These are phyloP conservation scores for Stichodactyla helianthus DNA, from an alignment of 64 coral and sea anemone species.

Conservation along the genomic window DNA sequence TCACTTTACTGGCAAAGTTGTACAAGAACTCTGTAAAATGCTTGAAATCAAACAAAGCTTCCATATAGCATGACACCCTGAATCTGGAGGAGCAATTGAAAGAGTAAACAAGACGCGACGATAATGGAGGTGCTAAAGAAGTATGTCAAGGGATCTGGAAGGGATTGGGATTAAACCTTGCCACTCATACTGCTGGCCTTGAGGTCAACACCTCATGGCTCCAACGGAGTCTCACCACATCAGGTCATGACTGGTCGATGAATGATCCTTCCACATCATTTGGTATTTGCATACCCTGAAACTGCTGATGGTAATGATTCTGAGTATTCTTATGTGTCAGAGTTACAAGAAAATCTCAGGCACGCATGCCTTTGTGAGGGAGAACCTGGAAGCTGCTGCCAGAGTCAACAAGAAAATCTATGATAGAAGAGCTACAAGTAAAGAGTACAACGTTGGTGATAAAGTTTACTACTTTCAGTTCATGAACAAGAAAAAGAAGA, in stretches of 20 bases:
- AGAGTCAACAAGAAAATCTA: background rate
- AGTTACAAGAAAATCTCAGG: constrained; percentile 5
- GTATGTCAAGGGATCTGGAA: background rate
- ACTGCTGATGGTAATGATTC: background rate
- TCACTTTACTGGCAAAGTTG: constrained; percentile 8
- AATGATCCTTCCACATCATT: constrained; percentile 7
- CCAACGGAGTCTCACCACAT: background rate
- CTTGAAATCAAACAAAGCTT: constrained; percentile 21
- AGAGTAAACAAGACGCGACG: background rate
- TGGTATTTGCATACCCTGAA: constrained; percentile 13
- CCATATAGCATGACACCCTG: constrained; percentile 8
- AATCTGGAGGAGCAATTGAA: constrained; percentile 17
- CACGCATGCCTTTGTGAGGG: constrained; percentile 8
- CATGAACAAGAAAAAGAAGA: background rate
- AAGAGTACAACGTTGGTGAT: background rate
- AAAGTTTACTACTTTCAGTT: constrained; percentile 12
- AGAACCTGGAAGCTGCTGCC: background rate
- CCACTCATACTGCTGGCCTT: constrained; percentile 8
- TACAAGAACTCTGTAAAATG: constrained; percentile 10
- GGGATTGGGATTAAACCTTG: background rate
- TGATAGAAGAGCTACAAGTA: background rate
- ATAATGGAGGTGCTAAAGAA: constrained; percentile 17
- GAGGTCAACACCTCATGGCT: constrained; percentile 11
- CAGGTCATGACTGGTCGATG: constrained; percentile 5
- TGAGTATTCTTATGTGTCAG: constrained; percentile 3